Evolutionary conservation across 2,888 invertebrate species (phyloP).

Genomic region (Microchrysa polita): DNA sequence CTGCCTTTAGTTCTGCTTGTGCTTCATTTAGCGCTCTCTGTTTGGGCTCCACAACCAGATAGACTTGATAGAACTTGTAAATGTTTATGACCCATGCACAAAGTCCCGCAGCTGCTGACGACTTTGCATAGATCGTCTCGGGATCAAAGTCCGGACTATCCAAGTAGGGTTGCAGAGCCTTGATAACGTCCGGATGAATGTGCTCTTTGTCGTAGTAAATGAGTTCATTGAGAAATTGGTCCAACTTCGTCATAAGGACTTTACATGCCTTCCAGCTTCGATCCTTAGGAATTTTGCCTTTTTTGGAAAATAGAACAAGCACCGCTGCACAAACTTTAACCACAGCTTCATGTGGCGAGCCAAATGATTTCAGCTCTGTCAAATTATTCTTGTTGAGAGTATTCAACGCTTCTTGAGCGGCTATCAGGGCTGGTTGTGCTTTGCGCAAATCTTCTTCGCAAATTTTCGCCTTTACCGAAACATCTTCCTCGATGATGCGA

Average conservation of each 20-base stretch:
- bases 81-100: slow-evolving; percentile 97
- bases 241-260: slow-evolving; percentile 89
- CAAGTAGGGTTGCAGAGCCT: slow-evolving; percentile 72
- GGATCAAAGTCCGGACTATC: slow-evolving; percentile 82
- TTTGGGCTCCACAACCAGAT: slow-evolving; percentile 92
- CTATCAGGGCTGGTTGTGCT: slow-evolving; percentile 89
- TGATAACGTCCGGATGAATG: slow-evolving; percentile 87
- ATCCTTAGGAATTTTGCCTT: slow-evolving; percentile 89
- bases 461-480: slow-evolving; percentile 82
- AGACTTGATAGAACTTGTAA: slow-evolving; percentile 87
- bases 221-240: slow-evolving; percentile 83
- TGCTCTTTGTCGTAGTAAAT: slow-evolving; percentile 93
- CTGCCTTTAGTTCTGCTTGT: slow-evolving; percentile 83
- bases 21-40: slow-evolving; percentile 85
- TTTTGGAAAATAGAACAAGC: slow-evolving; percentile 82
- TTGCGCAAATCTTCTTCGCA: slow-evolving; percentile 90
- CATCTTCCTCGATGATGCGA: slow-evolving; percentile 87
- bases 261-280: slow-evolving; percentile 92
- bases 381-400: slow-evolving; percentile 93
- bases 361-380: slow-evolving; percentile 94
- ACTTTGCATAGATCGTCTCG: slow-evolving; percentile 84
- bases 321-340: slow-evolving; percentile 89
- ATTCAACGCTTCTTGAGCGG: slow-evolving; percentile 90
- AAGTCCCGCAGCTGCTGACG: slow-evolving; percentile 89
- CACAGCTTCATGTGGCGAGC: slow-evolving; percentile 89